These are phyloP conservation scores for Malurus elegans DNA, from an alignment of 2,113 vertebrate species.

Conservation along the genomic window DNA sequence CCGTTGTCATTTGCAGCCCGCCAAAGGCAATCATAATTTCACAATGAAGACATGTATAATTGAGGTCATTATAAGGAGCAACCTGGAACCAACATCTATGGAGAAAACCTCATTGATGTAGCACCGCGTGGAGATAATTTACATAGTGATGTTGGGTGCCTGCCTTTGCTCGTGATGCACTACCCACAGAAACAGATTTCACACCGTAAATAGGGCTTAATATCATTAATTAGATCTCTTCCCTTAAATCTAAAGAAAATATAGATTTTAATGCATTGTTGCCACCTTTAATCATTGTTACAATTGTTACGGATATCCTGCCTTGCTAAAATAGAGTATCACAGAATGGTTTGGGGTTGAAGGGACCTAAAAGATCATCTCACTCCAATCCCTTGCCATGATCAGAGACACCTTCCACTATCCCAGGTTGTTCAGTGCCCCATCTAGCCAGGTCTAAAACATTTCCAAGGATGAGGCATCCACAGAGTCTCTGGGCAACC, in stretches of 20 bases:
- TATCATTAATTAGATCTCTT: conserved; percentile 44
- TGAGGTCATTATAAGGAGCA: conserved; percentile 68
- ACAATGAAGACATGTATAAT: conserved; percentile 69
- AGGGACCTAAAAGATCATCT: background rate
- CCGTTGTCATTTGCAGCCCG: conserved; percentile 50
- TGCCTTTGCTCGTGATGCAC: background rate
- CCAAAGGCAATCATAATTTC: conserved; percentile 69
- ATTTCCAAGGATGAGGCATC: background rate
- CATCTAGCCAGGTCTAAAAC: background rate
- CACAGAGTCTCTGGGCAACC: background rate
- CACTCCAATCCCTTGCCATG: background rate
- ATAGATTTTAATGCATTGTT: background rate
- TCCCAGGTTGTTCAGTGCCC: background rate
- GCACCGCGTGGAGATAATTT: conserved; percentile 22
- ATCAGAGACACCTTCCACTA: background rate
- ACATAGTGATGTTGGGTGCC: background rate
- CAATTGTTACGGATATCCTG: background rate
- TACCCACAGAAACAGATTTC: background rate
- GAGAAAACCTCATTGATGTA: conserved; percentile 57
- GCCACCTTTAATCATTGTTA: background rate
- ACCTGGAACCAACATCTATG: conserved; percentile 42
- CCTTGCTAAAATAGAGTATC: background rate
- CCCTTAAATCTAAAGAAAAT: conserved; percentile 13
- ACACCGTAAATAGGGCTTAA: background rate
- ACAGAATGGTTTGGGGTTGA: background rate